These are phyloP conservation scores for Dimorphilus gyrociliatus DNA, from an alignment of 2,888 invertebrate species.

Conservation along the genomic window DNA sequence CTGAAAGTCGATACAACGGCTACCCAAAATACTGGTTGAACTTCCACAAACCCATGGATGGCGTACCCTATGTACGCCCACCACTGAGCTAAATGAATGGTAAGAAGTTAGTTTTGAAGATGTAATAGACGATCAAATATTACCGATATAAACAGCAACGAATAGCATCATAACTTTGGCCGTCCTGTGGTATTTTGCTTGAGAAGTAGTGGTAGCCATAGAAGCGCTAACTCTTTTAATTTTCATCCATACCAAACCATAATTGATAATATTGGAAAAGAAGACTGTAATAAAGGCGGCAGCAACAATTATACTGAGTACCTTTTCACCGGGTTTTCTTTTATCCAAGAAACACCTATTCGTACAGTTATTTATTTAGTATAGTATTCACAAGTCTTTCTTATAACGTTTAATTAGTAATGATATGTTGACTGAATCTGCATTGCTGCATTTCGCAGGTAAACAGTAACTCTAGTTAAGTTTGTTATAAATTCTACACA, in stretches of 20 bases:
- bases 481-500: conserved; percentile 1
- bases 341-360: conserved; percentile 6
- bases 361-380: not conserved
- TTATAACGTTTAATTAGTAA: no score
- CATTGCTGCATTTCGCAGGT: no score
- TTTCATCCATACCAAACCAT: conserved; percentile 5
- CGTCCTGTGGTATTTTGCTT: not conserved
- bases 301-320: conserved; percentile 3
- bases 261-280: conserved; percentile 3
- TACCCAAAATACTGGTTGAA: conserved; percentile 1
- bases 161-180: conserved; percentile 8
- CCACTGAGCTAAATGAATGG: no score
- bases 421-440: no score
- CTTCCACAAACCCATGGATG: conserved; percentile 2
- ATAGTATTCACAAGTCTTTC: not conserved
- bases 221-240: not conserved
- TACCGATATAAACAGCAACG: conserved; percentile 7
- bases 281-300: conserved; percentile 3
- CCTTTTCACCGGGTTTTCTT: not conserved
- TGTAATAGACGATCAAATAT: no score
- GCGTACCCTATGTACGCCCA: conserved; percentile 5
- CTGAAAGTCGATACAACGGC: conserved; percentile 4
- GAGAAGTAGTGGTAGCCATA: not conserved
- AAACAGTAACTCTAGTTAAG: conserved; percentile 3
- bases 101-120: no score